Conservation (phyloP, 1,140 invertebrate species). For the Rhagoletis zephyria region DNA sequence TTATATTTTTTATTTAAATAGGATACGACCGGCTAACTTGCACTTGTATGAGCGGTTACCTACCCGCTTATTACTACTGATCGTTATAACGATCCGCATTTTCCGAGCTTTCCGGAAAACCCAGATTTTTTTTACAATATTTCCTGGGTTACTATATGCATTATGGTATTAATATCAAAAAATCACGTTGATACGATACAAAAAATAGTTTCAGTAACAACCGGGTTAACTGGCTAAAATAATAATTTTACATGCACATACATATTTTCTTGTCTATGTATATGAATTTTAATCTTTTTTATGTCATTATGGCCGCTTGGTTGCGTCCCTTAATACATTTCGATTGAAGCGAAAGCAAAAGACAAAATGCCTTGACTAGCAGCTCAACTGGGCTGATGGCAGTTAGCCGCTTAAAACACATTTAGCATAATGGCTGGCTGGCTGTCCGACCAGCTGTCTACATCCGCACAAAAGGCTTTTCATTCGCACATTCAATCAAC, state of each 20-base stretch:
- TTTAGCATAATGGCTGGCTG: constrained; percentile 29
- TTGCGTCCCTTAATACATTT: constrained; percentile 23
- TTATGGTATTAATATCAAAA: too few species aligned
- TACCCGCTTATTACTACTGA: too few species aligned
- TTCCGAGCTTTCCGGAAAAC: too few species aligned
- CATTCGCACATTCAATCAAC: constrained; percentile 27
- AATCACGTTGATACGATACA: too few species aligned
- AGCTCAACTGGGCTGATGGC: constrained; percentile 4
- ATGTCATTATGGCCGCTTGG: constrained; percentile 40
- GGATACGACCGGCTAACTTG: too few species aligned
- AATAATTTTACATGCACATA: background rate
- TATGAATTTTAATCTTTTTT: constrained; percentile 12
- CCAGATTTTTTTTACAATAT: too few species aligned
- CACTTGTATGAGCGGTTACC: too few species aligned
- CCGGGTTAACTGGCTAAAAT: too few species aligned
- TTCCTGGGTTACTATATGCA: too few species aligned
- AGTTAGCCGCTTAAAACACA: background rate
- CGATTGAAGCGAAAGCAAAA: background rate
- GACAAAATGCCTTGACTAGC: background rate
- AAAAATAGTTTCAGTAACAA: too few species aligned
- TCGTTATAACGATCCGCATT: too few species aligned
- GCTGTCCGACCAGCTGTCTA: background rate
- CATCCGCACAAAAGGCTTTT: background rate
- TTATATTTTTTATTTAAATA: too few species aligned
- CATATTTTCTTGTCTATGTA: background rate